phyloP scores from a whole-genome alignment of 2,113 vertebrate species.

The Genyomyrus donnyi region DNA sequence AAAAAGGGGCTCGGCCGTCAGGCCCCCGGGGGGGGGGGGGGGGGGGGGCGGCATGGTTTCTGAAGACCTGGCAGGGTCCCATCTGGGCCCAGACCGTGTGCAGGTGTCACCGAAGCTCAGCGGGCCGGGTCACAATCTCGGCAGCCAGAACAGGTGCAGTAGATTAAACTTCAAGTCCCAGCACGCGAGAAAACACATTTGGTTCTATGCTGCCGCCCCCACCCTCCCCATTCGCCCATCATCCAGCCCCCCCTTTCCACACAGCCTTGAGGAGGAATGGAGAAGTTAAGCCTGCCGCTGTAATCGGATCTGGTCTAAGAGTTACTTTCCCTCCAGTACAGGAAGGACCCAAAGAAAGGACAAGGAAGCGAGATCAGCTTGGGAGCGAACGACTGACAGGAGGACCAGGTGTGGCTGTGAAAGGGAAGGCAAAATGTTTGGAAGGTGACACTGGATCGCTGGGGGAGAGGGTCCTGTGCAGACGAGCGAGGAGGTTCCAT shows the following conservation, averaged over 20 bases:
- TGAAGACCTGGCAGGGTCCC: slow-evolving; percentile 31
- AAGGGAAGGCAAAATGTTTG: neutral
- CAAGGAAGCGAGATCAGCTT: neutral
- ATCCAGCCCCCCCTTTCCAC: slow-evolving; percentile 24
- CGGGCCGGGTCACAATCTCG: slow-evolving; percentile 40
- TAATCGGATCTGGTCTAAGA: slow-evolving; percentile 42
- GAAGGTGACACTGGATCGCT: neutral
- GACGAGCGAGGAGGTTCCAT: neutral
- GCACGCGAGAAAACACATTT: slow-evolving; percentile 57
- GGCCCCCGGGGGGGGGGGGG: neutral
- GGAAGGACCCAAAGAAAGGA: neutral
- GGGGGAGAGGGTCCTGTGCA: neutral
- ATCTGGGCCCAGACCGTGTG: slow-evolving; percentile 41
- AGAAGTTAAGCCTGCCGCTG: slow-evolving; percentile 54
- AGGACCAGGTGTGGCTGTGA: slow-evolving; percentile 16
- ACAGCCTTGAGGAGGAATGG: slow-evolving; percentile 55
- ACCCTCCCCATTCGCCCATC: slow-evolving; percentile 46
- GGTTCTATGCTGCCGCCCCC: slow-evolving; percentile 49
- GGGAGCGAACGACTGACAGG: neutral
- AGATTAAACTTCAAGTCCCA: slow-evolving; percentile 56
- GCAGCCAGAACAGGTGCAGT: slow-evolving; percentile 66
- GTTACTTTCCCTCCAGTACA: slow-evolving; percentile 35
- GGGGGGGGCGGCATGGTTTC: neutral
- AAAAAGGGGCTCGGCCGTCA: no score
- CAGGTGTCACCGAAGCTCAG: slow-evolving; percentile 50